Percentiles rank a stretch among this genome's conserved stretches.
These are phyloP conservation scores for Karalla daura DNA, from an alignment of 2,797 vertebrate genomes.

Conservation along the genomic window DNA sequence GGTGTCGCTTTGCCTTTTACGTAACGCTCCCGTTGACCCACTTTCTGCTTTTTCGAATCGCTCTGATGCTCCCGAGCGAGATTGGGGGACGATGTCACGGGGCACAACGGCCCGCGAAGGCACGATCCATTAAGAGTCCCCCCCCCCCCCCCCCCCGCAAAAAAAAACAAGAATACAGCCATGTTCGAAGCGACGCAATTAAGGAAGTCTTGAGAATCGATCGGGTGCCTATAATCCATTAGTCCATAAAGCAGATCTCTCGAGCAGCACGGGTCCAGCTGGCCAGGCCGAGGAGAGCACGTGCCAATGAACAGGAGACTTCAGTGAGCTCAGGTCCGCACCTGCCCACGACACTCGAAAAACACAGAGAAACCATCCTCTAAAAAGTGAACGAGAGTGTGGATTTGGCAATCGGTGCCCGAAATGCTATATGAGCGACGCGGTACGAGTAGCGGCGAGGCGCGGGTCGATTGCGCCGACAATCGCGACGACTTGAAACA, in stretches of 20 bases:
- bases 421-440: too few relatives aligned
- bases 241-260: conserved; percentile 66
- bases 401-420: too few relatives aligned
- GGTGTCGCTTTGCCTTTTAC: conserved; percentile 58
- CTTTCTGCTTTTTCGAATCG: conserved; percentile 72
- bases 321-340: conserved; percentile 62
- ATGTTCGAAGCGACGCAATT: conserved; percentile 52
- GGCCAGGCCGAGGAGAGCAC: conserved; percentile 55
- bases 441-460: too few relatives aligned
- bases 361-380: too few relatives aligned
- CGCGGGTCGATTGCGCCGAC: too few relatives aligned
- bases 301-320: conserved; percentile 72
- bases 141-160: too few relatives aligned
- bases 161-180: conserved; percentile 32
- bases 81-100: conserved; percentile 38
- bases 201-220: conserved; percentile 62
- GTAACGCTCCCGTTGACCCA: conserved; percentile 72
- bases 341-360: conserved; percentile 47
- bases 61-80: conserved; percentile 59
- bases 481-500: too few relatives aligned
- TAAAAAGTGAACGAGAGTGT: too few relatives aligned
- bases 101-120: conserved; percentile 24
- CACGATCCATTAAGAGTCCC: conserved; percentile 36
- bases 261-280: conserved; percentile 64
- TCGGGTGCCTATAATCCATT: conserved; percentile 74